A percentile compares a stretch with the other conserved stretches of the same genome.
These are phyloP conservation scores for Exephanes ischioxanthus DNA, from an alignment of 2,888 invertebrate genomes.

Conservation along the genomic window DNA sequence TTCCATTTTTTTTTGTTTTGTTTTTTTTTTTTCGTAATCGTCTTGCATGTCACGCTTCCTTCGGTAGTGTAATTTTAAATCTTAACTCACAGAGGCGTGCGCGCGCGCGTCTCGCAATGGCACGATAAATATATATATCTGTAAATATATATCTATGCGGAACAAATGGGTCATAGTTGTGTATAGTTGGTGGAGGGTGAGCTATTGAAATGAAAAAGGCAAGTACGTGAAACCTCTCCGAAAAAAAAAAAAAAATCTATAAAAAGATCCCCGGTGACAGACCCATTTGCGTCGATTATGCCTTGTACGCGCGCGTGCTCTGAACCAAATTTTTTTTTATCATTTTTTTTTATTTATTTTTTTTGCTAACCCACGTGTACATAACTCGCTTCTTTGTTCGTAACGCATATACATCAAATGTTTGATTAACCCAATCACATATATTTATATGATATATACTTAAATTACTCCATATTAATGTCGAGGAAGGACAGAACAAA, in stretches of 20 bases:
- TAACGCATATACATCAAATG: conserved; percentile 82
- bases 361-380: conserved; percentile 84
- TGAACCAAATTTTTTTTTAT: conserved; percentile 63
- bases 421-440: conserved; percentile 79
- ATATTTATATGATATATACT: conserved; percentile 72
- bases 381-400: conserved; percentile 85
- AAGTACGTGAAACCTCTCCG: conserved; percentile 39
- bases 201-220: conserved; percentile 45
- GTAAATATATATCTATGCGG: conserved; percentile 46
- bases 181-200: conserved; percentile 59
- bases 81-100: conserved; percentile 77
- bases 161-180: conserved; percentile 44
- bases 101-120: conserved; percentile 72
- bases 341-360: conserved; percentile 55
- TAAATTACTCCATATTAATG: conserved; percentile 67
- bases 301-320: conserved; percentile 61
- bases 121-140: conserved; percentile 57
- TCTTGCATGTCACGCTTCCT: conserved; percentile 85
- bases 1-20: conserved; percentile 69
- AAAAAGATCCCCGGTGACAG: conserved; percentile 30
- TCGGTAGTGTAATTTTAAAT: conserved; percentile 82
- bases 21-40: conserved; percentile 81
- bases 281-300: conserved; percentile 44
- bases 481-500: conserved; percentile 58
- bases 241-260: neutral